Percentiles rank a stretch among this genome's conserved stretches.
These are phyloP conservation scores for Flexamia atlantica DNA, from an alignment of 2,888 invertebrate genomes.

Conservation along the genomic window DNA sequence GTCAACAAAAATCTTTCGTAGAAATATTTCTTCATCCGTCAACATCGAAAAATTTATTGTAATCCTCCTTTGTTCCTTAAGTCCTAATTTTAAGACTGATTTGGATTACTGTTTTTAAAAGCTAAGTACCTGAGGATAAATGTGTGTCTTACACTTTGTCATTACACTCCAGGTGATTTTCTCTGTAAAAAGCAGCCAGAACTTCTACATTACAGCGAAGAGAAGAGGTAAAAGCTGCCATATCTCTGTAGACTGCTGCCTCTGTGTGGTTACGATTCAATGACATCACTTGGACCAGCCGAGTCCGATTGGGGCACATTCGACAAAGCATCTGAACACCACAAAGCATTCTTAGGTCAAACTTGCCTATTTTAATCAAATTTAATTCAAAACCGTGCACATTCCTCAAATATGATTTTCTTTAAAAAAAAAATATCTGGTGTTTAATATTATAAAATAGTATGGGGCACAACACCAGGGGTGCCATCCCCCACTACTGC, in stretches of 20 bases:
- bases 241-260: constrained; percentile 42
- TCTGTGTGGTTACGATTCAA: constrained; percentile 36
- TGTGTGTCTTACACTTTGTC: constrained; percentile 46
- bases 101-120: neutral
- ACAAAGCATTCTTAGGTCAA: too few species aligned
- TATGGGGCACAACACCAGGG: too few species aligned
- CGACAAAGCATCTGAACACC: constrained; percentile 48
- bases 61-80: too few species aligned
- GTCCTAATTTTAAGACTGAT: neutral
- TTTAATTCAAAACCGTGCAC: too few species aligned
- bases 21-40: too few species aligned
- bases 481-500: too few species aligned
- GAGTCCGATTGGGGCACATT: constrained; percentile 48
- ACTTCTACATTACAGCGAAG: constrained; percentile 38
- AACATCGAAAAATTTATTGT: too few species aligned
- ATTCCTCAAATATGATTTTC: too few species aligned
- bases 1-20: too few species aligned
- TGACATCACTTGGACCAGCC: constrained; percentile 39
- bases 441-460: too few species aligned
- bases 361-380: too few species aligned
- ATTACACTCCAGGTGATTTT: constrained; percentile 46
- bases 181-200: constrained; percentile 49
- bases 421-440: too few species aligned
- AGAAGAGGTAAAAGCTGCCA: constrained; percentile 49
- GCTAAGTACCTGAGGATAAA: neutral